These are phyloP conservation scores for Enteromius afrohamiltoni DNA, from an alignment of 2,797 vertebrate species.

Conservation along the genomic window DNA sequence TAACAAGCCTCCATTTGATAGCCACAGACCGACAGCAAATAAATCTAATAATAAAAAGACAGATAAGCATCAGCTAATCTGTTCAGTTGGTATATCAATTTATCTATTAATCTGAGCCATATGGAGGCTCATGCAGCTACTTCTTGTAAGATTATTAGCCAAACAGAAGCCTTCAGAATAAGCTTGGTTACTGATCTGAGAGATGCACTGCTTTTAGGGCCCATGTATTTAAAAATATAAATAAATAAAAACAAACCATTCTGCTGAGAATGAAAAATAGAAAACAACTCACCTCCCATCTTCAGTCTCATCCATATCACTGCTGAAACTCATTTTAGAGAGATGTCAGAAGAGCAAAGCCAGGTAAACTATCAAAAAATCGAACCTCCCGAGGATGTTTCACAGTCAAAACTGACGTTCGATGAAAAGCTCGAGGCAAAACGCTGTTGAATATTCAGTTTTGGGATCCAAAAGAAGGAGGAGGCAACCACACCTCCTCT, in stretches of 20 bases:
- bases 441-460: conserved; percentile 40
- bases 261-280: neutral
- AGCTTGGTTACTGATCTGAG: conserved; percentile 35
- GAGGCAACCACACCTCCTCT: conserved; percentile 68
- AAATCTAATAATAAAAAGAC: conserved; percentile 22
- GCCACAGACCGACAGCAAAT: neutral
- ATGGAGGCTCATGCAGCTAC: conserved; percentile 40
- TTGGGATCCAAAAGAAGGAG: conserved; percentile 27
- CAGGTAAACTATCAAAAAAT: conserved; percentile 7
- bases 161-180: conserved; percentile 22
- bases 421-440: conserved; percentile 32
- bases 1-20: neutral
- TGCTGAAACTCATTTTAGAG: conserved; percentile 71
- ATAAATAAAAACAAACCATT: neutral
- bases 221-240: neutral
- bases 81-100: conserved; percentile 38
- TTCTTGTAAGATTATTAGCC: conserved; percentile 49
- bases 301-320: conserved; percentile 76
- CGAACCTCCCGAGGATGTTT: neutral
- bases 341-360: conserved; percentile 20
- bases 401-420: conserved; percentile 29
- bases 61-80: conserved; percentile 30
- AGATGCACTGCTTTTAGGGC: neutral
- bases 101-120: conserved; percentile 52
- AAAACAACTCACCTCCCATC: conserved; percentile 76